A percentile compares a stretch with the other conserved stretches of the same genome.
Evolutionary conservation across 2,888 invertebrate genomes (phyloP).

Genomic region (Bombylius major): DNA sequence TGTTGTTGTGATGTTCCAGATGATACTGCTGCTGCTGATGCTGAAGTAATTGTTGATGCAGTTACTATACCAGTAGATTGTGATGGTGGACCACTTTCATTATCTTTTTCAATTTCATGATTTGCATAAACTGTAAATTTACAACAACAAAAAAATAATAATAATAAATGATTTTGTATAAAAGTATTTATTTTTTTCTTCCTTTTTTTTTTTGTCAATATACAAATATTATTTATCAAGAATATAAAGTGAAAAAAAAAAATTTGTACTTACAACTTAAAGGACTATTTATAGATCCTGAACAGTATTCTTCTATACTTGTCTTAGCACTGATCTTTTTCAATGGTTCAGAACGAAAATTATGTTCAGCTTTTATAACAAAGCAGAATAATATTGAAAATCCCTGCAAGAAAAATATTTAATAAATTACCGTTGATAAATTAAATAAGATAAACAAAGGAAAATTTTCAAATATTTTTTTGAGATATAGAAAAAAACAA

Average conservation of each 20-base stretch:
- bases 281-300: constrained; percentile 33
- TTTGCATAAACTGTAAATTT: constrained; percentile 29
- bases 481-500: too few relatives aligned
- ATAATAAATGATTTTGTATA: background rate
- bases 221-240: too few relatives aligned
- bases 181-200: too few relatives aligned
- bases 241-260: too few relatives aligned
- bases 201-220: too few relatives aligned
- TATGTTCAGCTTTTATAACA: constrained; percentile 33
- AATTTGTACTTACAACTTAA: constrained; percentile 29
- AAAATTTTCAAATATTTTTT: too few relatives aligned
- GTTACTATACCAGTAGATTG: constrained; percentile 18
- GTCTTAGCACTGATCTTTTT: constrained; percentile 30
- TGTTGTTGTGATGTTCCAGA: background rate
- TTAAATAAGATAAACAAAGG: too few relatives aligned
- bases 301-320: constrained; percentile 34
- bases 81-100: constrained; percentile 25
- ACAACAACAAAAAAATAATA: background rate
- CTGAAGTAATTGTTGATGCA: constrained; percentile 16
- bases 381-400: constrained; percentile 33
- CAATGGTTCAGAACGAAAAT: constrained; percentile 20
- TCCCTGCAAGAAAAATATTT: constrained; percentile 23
- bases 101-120: constrained; percentile 34
- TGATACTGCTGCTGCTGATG: constrained; percentile 7
- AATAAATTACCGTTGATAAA: too few relatives aligned